These are phyloP conservation scores for Columba livia DNA, from an alignment of 2,113 vertebrate species.

Conservation along the genomic window DNA sequence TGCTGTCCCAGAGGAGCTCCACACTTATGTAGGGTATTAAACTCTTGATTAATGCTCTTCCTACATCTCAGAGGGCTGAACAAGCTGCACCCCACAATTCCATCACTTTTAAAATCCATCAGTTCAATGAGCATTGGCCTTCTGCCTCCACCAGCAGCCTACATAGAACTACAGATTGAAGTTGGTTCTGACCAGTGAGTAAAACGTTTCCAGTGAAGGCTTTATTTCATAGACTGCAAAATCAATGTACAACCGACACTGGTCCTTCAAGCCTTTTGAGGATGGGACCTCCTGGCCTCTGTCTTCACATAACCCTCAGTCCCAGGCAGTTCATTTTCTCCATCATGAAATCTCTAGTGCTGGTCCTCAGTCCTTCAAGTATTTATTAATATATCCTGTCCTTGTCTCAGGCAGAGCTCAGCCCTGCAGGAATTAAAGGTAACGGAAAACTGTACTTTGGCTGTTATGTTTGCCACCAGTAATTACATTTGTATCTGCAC, in stretches of 20 bases:
- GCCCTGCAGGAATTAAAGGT: not conserved
- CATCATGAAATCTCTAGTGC: no score
- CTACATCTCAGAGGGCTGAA: not conserved
- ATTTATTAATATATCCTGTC: not conserved
- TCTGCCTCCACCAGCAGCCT: not conserved
- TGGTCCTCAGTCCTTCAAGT: no score
- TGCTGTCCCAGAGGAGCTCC: not conserved
- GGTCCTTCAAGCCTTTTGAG: not conserved
- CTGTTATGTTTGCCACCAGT: not conserved
- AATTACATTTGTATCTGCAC: not conserved
- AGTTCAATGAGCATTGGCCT: not conserved
- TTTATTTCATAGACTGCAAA: not conserved
- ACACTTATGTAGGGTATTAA: accelerated
- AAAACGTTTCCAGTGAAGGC: not conserved
- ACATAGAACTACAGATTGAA: not conserved
- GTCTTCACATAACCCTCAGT: accelerated
- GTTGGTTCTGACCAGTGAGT: accelerated
- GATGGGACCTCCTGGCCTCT: not conserved
- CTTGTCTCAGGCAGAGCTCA: not conserved
- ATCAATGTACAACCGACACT: not conserved
- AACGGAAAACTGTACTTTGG: not conserved
- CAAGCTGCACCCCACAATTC: not conserved
- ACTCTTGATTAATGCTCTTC: not conserved
- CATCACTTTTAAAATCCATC: not conserved
- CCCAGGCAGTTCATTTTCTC: not conserved